These are phyloP conservation scores for fruit fly (Drosophila melanogaster) DNA, from an alignment of 1,140 invertebrate genomes.

Conservation along the genomic window DNA sequence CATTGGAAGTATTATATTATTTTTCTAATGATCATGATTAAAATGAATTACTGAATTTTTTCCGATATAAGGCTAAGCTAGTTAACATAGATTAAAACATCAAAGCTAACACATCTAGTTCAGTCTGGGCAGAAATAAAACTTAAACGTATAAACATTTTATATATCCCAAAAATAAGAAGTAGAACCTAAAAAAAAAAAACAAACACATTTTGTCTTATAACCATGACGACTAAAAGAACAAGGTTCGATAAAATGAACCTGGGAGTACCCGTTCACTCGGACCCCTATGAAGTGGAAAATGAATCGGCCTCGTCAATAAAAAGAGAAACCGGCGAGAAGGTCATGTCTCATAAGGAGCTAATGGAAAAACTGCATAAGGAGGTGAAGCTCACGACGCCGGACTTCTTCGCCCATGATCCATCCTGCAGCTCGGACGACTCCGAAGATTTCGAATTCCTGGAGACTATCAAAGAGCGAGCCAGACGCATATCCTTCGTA, in stretches of 20 bases:
- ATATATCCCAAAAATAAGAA: neutral
- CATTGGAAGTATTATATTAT: neutral
- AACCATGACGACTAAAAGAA: neutral
- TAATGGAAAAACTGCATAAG: neutral
- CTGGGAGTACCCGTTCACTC: conserved; percentile 9
- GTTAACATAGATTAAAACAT: neutral
- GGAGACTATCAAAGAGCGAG: conserved; percentile 22
- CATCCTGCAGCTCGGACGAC: conserved; percentile 11
- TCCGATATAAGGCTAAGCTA: neutral
- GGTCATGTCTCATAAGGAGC: neutral
- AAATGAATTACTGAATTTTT: too few species aligned
- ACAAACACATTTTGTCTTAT: too few species aligned
- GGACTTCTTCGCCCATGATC: conserved; percentile 1
- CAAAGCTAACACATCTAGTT: neutral
- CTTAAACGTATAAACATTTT: neutral
- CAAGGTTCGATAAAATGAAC: conserved; percentile 17
- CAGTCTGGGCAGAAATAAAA: neutral
- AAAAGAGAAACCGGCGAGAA: fast-evolving
- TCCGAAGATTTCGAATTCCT: conserved; percentile 13
- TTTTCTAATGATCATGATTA: too few species aligned
- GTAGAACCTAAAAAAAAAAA: neutral
- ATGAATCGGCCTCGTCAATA: fast-evolving
- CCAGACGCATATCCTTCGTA: conserved; percentile 21
- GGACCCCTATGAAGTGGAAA: neutral
- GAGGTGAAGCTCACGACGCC: neutral